phyloP scores from a whole-genome alignment of 2,113 vertebrate genomes.

The Phyllopteryx taeniolatus region DNA sequence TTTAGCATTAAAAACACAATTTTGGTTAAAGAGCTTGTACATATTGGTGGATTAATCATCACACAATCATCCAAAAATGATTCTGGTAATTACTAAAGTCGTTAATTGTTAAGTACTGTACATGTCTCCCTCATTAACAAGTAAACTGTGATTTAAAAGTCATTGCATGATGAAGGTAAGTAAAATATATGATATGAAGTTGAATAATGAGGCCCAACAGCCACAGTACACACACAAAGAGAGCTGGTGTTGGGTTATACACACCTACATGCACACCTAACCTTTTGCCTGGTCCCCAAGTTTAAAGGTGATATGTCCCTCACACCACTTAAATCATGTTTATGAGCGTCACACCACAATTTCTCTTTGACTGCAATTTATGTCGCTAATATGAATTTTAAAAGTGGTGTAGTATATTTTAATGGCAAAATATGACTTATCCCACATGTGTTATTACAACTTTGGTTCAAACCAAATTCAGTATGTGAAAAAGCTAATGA shows the following conservation, averaged over 20 bases:
- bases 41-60: no score
- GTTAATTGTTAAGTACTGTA: no score
- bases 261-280: constrained; percentile 28
- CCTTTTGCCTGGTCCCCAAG: constrained; percentile 42
- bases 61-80: no score
- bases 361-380: constrained; percentile 42
- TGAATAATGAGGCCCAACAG: not conserved
- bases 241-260: constrained; percentile 63
- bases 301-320: constrained; percentile 42
- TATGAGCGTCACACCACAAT: constrained; percentile 41
- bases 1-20: no score
- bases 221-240: constrained; percentile 49
- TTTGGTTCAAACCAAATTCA: not conserved
- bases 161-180: not conserved
- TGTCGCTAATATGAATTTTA: constrained; percentile 6
- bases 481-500: not conserved
- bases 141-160: not conserved
- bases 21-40: no score
- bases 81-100: no score
- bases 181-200: not conserved
- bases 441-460: not conserved
- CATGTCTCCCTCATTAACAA: not conserved
- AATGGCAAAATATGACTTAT: not conserved
- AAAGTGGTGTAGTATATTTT: not conserved
- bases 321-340: constrained; percentile 47